phyloP scores from a whole-genome alignment of 1,140 invertebrate genomes.

The Drosophila ambigua region DNA sequence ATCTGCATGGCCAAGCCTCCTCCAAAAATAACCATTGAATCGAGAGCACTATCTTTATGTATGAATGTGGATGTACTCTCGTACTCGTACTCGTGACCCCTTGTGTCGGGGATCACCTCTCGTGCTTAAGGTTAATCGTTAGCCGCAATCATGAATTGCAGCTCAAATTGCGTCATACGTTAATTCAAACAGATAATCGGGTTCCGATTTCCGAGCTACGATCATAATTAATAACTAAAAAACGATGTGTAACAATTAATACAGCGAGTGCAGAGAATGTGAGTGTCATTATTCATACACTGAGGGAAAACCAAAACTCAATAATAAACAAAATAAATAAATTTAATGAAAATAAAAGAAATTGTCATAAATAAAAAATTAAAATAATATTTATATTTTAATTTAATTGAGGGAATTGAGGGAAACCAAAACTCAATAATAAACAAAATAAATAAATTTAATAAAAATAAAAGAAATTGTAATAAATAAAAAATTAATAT shows the following conservation, averaged over 20 bases:
- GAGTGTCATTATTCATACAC: conserved; percentile 20
- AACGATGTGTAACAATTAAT: conserved; percentile 46
- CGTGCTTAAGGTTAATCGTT: conserved; percentile 60
- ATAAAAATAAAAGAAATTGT: too few relatives aligned
- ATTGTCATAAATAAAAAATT: too few relatives aligned
- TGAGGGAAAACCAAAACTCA: not conserved
- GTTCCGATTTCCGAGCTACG: conserved; percentile 14
- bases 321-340: not conserved
- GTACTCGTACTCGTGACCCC: conserved; percentile 26
- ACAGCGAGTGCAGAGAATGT: conserved; percentile 10
- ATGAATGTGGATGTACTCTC: too few relatives aligned
- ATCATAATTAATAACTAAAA: conserved; percentile 65
- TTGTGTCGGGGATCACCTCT: conserved; percentile 33
- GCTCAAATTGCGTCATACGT: conserved; percentile 65
- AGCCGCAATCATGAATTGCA: conserved; percentile 56
- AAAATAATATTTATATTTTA: too few relatives aligned
- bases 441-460: too few relatives aligned
- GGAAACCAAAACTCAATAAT: not conserved
- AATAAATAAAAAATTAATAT: too few relatives aligned
- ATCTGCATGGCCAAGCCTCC: too few relatives aligned
- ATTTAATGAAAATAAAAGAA: too few relatives aligned
- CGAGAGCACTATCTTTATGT: too few relatives aligned
- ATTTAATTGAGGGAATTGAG: not conserved
- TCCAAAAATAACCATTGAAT: too few relatives aligned
- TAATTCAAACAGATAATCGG: conserved; percentile 53